phyloP scores from a whole-genome alignment of 2,888 invertebrate genomes.

The Uropetala carovei region DNA sequence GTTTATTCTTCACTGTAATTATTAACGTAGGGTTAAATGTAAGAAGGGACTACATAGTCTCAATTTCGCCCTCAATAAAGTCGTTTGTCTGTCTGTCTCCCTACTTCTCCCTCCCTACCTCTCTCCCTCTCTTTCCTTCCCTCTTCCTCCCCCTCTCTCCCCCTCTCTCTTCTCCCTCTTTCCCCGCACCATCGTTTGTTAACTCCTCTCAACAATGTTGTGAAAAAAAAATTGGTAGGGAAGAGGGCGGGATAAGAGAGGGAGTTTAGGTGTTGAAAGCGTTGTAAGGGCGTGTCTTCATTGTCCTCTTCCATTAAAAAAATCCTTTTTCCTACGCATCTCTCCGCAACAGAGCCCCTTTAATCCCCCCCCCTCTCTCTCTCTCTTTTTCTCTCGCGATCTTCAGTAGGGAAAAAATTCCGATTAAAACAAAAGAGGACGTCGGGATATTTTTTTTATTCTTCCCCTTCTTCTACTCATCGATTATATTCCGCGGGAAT shows the following conservation, averaged over 20 bases:
- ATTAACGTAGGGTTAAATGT: no score
- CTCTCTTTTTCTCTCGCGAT: no score
- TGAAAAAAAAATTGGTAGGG: not conserved
- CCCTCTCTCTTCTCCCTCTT: not conserved
- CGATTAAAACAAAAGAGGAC: no score
- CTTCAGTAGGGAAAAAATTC: no score
- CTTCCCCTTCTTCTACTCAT: not conserved
- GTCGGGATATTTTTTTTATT: not conserved
- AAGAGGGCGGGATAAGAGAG: not conserved
- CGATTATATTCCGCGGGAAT: not conserved
- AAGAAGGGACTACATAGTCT: no score
- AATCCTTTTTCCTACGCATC: not conserved
- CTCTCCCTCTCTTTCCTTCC: no score
- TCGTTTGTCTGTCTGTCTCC: no score
- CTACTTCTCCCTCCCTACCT: no score
- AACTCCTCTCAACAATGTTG: constrained; percentile 8
- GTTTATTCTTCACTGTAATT: no score
- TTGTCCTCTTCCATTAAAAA: not conserved
- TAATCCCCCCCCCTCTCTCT: no score
- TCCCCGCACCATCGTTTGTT: not conserved
- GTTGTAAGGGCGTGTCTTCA: not conserved
- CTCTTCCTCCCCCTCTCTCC: not conserved
- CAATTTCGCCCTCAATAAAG: no score
- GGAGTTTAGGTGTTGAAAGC: not conserved
- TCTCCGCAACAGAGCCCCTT: not conserved